These are phyloP conservation scores for Chionomys nivalis DNA, from an alignment of 2,113 vertebrate genomes.

Conservation along the genomic window DNA sequence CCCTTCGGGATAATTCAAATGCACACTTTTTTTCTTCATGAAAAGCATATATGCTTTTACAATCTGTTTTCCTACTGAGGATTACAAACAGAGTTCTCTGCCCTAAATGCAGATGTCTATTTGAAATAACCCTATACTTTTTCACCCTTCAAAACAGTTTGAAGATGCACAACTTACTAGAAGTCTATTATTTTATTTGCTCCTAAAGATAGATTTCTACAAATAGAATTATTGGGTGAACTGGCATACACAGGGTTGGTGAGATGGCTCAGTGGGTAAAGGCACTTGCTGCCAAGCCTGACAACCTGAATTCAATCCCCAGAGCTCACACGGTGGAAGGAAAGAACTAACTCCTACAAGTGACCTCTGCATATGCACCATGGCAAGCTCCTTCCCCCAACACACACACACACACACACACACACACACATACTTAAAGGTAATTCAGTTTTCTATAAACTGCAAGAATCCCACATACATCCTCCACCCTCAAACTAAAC, in stretches of 20 bases:
- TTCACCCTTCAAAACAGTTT: conserved; percentile 26
- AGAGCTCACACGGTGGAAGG: background rate
- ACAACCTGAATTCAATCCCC: background rate
- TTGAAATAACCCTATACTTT: conserved; percentile 3
- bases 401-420: background rate
- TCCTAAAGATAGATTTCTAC: background rate
- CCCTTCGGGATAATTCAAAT: background rate
- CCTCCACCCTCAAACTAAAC: background rate
- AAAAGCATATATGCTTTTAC: background rate
- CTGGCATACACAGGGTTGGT: background rate
- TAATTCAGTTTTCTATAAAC: background rate
- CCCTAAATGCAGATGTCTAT: background rate
- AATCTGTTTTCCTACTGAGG: background rate
- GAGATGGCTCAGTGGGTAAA: background rate
- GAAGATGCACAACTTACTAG: background rate
- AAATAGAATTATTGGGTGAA: conserved; percentile 3
- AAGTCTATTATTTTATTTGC: background rate
- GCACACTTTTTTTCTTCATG: background rate
- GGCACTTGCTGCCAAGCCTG: background rate
- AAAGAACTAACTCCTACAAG: background rate
- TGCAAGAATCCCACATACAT: background rate
- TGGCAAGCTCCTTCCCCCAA: background rate
- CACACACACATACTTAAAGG: background rate
- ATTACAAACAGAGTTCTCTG: background rate
- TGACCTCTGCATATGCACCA: background rate